phyloP scores from a whole-genome alignment of 2,888 invertebrate species.

The Hylaea fasciaria region DNA sequence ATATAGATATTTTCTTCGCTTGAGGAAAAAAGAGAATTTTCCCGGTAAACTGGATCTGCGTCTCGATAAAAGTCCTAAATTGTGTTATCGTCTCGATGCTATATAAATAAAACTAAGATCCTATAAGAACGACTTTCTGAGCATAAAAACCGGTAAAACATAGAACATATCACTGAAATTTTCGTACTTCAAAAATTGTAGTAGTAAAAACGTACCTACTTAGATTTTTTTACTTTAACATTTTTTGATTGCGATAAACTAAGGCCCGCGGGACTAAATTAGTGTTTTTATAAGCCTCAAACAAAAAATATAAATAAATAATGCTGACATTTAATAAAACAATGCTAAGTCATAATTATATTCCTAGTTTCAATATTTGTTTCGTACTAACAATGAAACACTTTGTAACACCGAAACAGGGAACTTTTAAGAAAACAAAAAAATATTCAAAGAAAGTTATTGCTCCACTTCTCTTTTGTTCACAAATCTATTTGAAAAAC shows the following conservation, averaged over 20 bases:
- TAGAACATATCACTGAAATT: background rate
- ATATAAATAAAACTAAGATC: slow-evolving; percentile 60
- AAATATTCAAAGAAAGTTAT: too few species aligned
- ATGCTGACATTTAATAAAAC: too few species aligned
- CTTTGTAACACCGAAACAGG: too few species aligned
- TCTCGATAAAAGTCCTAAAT: slow-evolving; percentile 66
- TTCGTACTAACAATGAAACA: too few species aligned
- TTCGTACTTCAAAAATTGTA: background rate
- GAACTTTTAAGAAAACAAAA: too few species aligned
- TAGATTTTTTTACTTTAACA: too few species aligned
- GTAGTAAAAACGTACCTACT: background rate
- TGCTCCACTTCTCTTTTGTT: too few species aligned
- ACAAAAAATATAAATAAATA: too few species aligned
- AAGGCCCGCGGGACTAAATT: background rate
- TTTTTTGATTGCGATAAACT: too few species aligned
- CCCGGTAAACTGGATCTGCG: slow-evolving; percentile 53
- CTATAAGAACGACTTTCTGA: slow-evolving; percentile 44
- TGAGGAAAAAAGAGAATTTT: slow-evolving; percentile 51
- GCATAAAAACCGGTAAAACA: slow-evolving; percentile 40
- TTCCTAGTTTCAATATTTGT: too few species aligned
- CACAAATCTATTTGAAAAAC: too few species aligned
- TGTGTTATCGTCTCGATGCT: slow-evolving; percentile 63
- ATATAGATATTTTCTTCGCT: slow-evolving; percentile 58
- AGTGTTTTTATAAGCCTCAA: background rate
- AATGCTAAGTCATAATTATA: too few species aligned